Evolutionary conservation across 2,888 invertebrate genomes (phyloP).

Genomic region (Hypercompe scribonia): DNA sequence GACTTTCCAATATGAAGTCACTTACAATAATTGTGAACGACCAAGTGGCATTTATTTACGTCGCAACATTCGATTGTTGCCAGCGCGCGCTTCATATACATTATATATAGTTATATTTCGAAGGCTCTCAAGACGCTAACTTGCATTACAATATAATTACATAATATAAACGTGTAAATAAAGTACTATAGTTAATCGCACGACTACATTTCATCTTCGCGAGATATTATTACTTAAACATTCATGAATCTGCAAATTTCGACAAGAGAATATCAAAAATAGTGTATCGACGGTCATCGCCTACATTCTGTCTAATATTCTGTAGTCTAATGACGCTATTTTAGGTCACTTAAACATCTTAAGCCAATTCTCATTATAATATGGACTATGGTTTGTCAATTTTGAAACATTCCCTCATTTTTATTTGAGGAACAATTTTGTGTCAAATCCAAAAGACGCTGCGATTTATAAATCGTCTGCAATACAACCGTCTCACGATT

Average conservation of each 20-base stretch:
- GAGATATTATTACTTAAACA: slow-evolving; percentile 73
- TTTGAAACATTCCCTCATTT: slow-evolving; percentile 59
- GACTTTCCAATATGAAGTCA: slow-evolving; percentile 18
- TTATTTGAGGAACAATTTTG: slow-evolving; percentile 36
- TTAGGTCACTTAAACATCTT: slow-evolving; percentile 79
- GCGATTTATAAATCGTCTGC: slow-evolving; percentile 38
- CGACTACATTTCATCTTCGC: slow-evolving; percentile 70
- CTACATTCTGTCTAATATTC: slow-evolving; percentile 82
- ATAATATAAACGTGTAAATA: slow-evolving; percentile 84
- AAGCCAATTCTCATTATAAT: slow-evolving; percentile 70
- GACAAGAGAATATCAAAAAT: slow-evolving; percentile 87
- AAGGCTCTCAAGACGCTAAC: slow-evolving; percentile 81
- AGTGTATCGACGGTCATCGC: slow-evolving; percentile 81
- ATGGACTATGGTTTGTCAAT: slow-evolving; percentile 75
- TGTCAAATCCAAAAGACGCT: slow-evolving; percentile 33
- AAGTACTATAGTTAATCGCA: slow-evolving; percentile 83
- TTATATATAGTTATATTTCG: slow-evolving; percentile 65
- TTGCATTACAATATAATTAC: slow-evolving; percentile 75
- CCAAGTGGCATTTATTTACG: slow-evolving; percentile 21
- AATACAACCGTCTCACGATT: slow-evolving; percentile 20
- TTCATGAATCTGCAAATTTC: slow-evolving; percentile 83
- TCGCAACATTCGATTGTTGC: slow-evolving; percentile 62
- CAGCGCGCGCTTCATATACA: slow-evolving; percentile 67
- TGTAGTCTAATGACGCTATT: slow-evolving; percentile 78
- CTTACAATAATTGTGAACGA: slow-evolving; percentile 22